These are phyloP conservation scores for Tenthredo distinguenda DNA, from an alignment of 2,888 invertebrate species.

Conservation along the genomic window DNA sequence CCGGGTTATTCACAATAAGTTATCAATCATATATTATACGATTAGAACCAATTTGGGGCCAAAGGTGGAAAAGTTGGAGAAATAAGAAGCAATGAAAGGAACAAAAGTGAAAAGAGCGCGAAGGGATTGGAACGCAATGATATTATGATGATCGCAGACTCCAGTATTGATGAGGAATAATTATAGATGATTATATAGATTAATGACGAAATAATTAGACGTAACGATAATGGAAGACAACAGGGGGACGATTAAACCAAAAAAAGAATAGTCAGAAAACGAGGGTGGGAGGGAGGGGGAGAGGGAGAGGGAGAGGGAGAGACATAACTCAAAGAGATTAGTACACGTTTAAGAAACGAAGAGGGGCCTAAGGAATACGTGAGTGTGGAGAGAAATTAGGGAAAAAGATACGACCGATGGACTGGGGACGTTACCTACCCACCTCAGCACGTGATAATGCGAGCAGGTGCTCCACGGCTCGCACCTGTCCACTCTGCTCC, in stretches of 20 bases:
- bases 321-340: not conserved
- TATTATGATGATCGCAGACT: not conserved
- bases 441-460: conserved; percentile 61
- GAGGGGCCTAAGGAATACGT: not conserved
- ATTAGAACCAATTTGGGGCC: not conserved
- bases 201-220: not conserved
- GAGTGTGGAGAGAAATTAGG: conserved; percentile 40
- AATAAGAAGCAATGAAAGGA: not conserved
- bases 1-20: not conserved
- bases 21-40: not conserved
- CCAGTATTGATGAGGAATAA: not conserved
- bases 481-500: conserved; percentile 57
- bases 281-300: not conserved
- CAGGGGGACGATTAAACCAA: not conserved
- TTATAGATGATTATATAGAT: not conserved
- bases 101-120: not conserved
- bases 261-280: not conserved
- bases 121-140: not conserved
- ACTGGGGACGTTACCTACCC: conserved; percentile 12
- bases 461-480: conserved; percentile 60
- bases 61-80: not conserved
- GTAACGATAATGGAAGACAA: not conserved
- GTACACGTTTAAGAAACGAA: conserved; percentile 27
- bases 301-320: not conserved
- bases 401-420: conserved; percentile 32